phyloP scores from a whole-genome alignment of 2,797 vertebrate genomes.

The Silurus aristotelis region DNA sequence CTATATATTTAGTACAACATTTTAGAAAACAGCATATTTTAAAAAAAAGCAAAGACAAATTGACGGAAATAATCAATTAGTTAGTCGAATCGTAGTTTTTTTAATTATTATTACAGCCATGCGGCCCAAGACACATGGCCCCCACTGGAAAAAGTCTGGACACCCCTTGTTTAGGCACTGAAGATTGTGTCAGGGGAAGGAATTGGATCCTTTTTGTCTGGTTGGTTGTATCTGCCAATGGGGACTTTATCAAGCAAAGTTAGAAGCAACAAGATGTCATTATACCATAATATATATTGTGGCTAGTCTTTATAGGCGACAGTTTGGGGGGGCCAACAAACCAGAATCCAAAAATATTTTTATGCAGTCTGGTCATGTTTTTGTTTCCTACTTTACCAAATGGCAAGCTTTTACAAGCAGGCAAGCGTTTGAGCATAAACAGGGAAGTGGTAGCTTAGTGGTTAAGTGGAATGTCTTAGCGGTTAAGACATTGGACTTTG shows the following conservation, averaged over 20 bases:
- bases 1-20: too few species aligned
- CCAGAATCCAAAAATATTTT: background rate
- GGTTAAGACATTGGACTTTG: background rate
- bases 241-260: background rate
- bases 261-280: background rate
- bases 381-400: background rate
- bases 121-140: too few species aligned
- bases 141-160: too few species aligned
- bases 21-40: too few species aligned
- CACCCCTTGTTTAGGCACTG: background rate
- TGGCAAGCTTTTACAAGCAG: background rate
- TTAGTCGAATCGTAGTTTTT: too few species aligned
- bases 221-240: background rate
- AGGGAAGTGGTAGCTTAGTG: background rate
- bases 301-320: background rate
- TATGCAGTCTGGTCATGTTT: background rate
- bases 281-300: too few species aligned
- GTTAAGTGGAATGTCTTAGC: background rate
- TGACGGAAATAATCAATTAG: too few species aligned
- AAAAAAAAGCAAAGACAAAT: too few species aligned
- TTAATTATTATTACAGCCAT: too few species aligned
- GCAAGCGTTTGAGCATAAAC: background rate
- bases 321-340: background rate
- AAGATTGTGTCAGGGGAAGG: background rate
- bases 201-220: background rate